Base-by-base conservation (phyloP, 2,888 invertebrate genomes). In the Abrostola tripartita region DNA sequence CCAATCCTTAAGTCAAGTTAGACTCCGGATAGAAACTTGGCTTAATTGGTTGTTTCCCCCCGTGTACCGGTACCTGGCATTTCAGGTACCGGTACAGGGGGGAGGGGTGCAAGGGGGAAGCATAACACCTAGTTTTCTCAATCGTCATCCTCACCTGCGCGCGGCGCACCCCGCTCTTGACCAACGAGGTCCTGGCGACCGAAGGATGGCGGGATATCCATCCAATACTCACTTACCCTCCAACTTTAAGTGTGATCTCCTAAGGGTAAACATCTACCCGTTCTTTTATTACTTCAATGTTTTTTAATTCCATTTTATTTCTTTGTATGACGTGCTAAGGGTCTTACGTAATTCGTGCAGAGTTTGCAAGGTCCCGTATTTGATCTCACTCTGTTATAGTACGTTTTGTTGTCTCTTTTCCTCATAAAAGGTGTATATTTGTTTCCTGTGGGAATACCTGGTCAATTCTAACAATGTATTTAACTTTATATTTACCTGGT, bases 91-190 rank as follows among this genome's bases (percentile, higher is more conserved):
- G 62, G 53, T 67, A 53, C 56, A 71, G 53, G 40, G 67, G 52
- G 24, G 62, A 14, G 68, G 72, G 68, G 71, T 60, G 71, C 35
- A 67, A 71, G 68, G 72, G 51, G 68, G 10, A 14, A 12, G 14
- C 5, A 7, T 0, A 9, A 12, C 58, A 51, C 36, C 38, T 12
- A 12, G 58, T 35, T 52, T 8, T 14, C 40, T 38, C 58, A 69
- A 69, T 6, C 0, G 70, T 50, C 70, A 69, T 40, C 64, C 69
- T 69, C 70, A 37, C 68, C 68, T 69, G 70, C 70, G 8, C 64
- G 68, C 6, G 70, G 68, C 59, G 69, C 68, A 64, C 68, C 58
- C 70, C 12, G 70, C 70, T 51, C n/a, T 6, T 36, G 37, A 55
- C 70, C 5, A 64, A 9, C 64, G 69, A 64, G 69, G 68, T 58